Conservation (phyloP, 2,113 vertebrate species). For the Xiphophorus couchianus region DNA sequence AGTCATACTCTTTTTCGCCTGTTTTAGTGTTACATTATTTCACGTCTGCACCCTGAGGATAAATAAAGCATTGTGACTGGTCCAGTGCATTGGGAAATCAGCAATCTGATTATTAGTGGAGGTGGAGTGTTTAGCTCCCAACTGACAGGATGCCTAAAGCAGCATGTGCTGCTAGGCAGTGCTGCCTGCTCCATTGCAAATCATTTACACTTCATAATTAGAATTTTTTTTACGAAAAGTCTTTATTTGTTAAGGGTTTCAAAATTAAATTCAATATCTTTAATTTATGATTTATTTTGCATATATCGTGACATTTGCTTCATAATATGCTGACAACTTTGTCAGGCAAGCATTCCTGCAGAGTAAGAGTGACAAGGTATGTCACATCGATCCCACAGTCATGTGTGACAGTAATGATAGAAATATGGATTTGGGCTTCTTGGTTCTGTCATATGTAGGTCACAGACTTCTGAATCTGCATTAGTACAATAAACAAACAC, state of each 20-base stretch:
- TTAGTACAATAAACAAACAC: slow-evolving; percentile 3
- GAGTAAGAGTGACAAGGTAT: slow-evolving; percentile 24
- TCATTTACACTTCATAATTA: slow-evolving; percentile 7
- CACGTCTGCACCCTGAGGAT: slow-evolving; percentile 48
- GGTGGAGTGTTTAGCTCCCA: slow-evolving; percentile 60
- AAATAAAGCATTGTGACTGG: slow-evolving; percentile 59
- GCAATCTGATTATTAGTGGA: slow-evolving; percentile 63
- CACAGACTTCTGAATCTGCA: neutral
- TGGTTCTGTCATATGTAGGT: slow-evolving; percentile 36
- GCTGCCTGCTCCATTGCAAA: slow-evolving; percentile 17
- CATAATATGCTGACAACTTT: slow-evolving; percentile 45
- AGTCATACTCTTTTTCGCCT: slow-evolving; percentile 49
- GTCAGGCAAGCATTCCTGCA: slow-evolving; percentile 28
- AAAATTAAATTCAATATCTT: neutral
- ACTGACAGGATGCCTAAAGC: slow-evolving; percentile 43
- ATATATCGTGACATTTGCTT: neutral
- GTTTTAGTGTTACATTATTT: slow-evolving; percentile 65
- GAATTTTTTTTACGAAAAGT: neutral
- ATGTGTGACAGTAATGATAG: slow-evolving; percentile 31
- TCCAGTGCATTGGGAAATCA: slow-evolving; percentile 65
- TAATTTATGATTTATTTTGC: neutral
- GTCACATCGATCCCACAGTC: slow-evolving; percentile 43
- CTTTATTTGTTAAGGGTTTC: neutral
- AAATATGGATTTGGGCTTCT: slow-evolving; percentile 23
- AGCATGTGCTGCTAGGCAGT: slow-evolving; percentile 18